A percentile compares a stretch with the other conserved stretches of the same genome.
Evolutionary conservation across 2,888 invertebrate genomes (phyloP).

Genomic region (Leptinotarsa tumamoca): DNA sequence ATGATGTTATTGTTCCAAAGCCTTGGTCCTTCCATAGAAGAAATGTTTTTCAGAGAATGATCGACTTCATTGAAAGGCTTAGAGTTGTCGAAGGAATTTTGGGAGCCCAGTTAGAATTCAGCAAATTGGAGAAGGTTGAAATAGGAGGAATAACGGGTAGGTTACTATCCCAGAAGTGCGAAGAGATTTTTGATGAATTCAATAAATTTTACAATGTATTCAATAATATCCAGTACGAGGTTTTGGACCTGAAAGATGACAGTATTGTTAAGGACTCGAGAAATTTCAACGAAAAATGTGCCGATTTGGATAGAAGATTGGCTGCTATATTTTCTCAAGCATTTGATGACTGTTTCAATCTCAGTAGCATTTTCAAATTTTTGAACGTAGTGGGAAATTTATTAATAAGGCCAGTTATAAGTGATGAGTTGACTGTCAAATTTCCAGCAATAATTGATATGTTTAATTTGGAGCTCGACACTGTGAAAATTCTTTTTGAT

Average conservation of each 20-base stretch:
- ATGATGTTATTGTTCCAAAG: conserved; percentile 70
- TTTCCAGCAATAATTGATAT: conserved; percentile 74
- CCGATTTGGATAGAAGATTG: conserved; percentile 81
- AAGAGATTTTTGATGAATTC: conserved; percentile 62
- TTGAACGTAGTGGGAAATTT: conserved; percentile 72
- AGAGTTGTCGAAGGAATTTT: conserved; percentile 77
- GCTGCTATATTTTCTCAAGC: conserved; percentile 85
- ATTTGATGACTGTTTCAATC: conserved; percentile 81
- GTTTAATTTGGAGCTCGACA: conserved; percentile 75
- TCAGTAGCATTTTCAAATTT: conserved; percentile 75
- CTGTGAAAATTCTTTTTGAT: conserved; percentile 74
- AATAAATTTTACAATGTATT: conserved; percentile 64
- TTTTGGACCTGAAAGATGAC: conserved; percentile 77
- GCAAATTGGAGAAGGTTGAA: conserved; percentile 83
- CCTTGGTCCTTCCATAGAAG: conserved; percentile 83
- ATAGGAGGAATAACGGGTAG: conserved; percentile 64
- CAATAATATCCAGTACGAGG: conserved; percentile 76
- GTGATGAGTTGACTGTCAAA: conserved; percentile 77
- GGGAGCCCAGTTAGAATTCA: conserved; percentile 82
- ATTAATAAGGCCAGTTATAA: conserved; percentile 80
- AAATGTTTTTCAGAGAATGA: conserved; percentile 77
- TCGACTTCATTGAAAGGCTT: conserved; percentile 74
- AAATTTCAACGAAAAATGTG: conserved; percentile 72
- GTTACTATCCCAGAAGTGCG: conserved; percentile 59
- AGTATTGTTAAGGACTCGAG: conserved; percentile 76